phyloP scores from a whole-genome alignment of 2,797 vertebrate species.

The Oreonectes daqikongensis region DNA sequence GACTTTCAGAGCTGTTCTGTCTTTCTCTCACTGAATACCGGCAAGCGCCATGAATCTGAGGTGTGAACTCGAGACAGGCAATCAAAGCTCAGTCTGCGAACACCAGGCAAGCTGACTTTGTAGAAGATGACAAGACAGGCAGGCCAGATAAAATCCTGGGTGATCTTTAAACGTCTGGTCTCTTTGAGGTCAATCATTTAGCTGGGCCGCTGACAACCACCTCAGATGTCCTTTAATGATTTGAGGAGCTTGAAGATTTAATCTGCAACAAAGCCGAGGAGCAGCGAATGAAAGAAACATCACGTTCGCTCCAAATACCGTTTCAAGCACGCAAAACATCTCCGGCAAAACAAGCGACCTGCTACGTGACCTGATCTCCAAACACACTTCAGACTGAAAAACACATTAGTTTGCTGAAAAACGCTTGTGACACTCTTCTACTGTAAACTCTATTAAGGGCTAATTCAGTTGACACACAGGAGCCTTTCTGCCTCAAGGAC shows the following conservation, averaged over 20 bases:
- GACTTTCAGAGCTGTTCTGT: background rate
- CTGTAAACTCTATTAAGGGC: conserved; percentile 5
- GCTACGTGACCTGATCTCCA: conserved; percentile 2
- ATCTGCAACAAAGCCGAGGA: conserved; percentile 66
- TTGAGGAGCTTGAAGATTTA: conserved; percentile 66
- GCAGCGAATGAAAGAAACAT: conserved; percentile 61
- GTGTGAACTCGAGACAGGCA: conserved; percentile 14
- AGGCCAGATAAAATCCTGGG: conserved; percentile 53
- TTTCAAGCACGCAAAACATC: background rate
- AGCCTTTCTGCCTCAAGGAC: conserved; percentile 9
- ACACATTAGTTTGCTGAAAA: conserved; percentile 5
- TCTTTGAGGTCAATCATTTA: conserved; percentile 67
- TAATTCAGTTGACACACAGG: conserved; percentile 15
- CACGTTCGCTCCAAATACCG: conserved; percentile 48
- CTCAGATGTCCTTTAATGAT: conserved; percentile 72
- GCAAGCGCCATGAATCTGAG: conserved; percentile 17
- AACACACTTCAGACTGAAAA: conserved; percentile 5
- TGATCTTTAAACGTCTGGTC: conserved; percentile 56
- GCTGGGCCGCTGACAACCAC: conserved; percentile 64
- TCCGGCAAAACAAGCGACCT: background rate
- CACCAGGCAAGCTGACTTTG: conserved; percentile 13
- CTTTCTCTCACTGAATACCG: conserved; percentile 1
- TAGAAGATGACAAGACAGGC: conserved; percentile 35
- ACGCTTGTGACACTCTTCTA: background rate
- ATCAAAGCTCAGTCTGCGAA: conserved; percentile 17